Evolutionary conservation across 2,797 vertebrate species (phyloP), one percentile per base, ranked within the genome.

Genomic region (Tenualosa thibaudeaui): DNA sequence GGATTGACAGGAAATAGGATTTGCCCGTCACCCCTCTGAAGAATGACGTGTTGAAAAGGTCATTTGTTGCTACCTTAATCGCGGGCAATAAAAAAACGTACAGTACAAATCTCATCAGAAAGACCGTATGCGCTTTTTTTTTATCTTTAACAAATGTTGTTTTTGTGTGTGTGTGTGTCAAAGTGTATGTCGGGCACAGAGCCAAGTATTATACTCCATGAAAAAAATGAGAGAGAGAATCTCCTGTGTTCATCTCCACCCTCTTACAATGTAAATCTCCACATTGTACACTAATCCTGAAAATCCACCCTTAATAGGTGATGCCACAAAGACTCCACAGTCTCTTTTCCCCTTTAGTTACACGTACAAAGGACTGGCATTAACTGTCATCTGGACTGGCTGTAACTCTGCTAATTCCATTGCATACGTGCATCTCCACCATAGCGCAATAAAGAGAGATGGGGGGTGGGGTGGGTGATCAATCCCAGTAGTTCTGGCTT

Each of bases 11-110:
- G 37, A 78, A 78, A 78, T 17, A 46, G 71, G 17, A 46, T 22
- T 43, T 78, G 71, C 71, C 40, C 6, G 40, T 78, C 37, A 78
- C 40, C 71, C 71, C 71, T 78, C 40, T 19, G 40, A 78, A 22
- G 46, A 40, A 43, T 46, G 17, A 78, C 71, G 71, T 22, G 40
- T 78, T 43, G 40, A 78, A 78, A 78, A 46, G 71, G 71, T 78
- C 71, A 78, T 78, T 78, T 40, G 40, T 78, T 78, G 71, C 71
- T 78, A 78, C 71, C 68, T 75, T 78, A 43, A 43, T 78, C 71
- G 26, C 46, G 71, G 71, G 40, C 13, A 13, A 78, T 78, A 78
- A 9, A 43, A 43, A 78, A 78, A 46, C 40, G 37, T 78, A 78
- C 71, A 46, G 71, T 78, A 78, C 71, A 78, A 78, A 78, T 78